Evolutionary conservation across 2,888 invertebrate species (phyloP).

Genomic region (Enoplolaimus lenunculus): DNA sequence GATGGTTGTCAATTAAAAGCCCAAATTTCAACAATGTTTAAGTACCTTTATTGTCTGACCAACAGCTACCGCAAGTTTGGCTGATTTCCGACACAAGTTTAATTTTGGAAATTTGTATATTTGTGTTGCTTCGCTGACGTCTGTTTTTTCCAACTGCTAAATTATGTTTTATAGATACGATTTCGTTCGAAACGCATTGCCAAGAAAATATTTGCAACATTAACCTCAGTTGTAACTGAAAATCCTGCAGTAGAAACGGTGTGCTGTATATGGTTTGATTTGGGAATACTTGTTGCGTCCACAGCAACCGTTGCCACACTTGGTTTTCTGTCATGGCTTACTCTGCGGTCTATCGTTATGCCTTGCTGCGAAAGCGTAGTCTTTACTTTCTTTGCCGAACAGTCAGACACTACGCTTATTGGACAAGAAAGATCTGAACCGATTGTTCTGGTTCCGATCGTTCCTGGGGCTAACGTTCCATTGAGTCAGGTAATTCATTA

Average conservation of each 20-base stretch:
- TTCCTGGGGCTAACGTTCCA: background rate
- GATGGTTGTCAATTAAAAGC: too few relatives aligned
- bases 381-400: too few relatives aligned
- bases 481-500: background rate
- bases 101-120: too few relatives aligned
- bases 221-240: background rate
- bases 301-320: background rate
- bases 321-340: background rate
- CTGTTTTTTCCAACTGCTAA: too few relatives aligned
- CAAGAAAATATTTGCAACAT: too few relatives aligned
- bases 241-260: background rate
- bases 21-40: too few relatives aligned
- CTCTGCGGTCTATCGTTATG: background rate
- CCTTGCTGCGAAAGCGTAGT: background rate
- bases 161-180: background rate
- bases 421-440: background rate
- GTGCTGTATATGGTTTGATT: background rate
- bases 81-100: too few relatives aligned
- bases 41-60: too few relatives aligned
- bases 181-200: background rate
- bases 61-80: too few relatives aligned
- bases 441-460: background rate
- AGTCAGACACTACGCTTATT: background rate
- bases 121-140: too few relatives aligned
- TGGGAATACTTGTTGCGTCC: background rate